Conservation (phyloP, 1,140 invertebrate genomes). For the Cephus cinctus region DNA sequence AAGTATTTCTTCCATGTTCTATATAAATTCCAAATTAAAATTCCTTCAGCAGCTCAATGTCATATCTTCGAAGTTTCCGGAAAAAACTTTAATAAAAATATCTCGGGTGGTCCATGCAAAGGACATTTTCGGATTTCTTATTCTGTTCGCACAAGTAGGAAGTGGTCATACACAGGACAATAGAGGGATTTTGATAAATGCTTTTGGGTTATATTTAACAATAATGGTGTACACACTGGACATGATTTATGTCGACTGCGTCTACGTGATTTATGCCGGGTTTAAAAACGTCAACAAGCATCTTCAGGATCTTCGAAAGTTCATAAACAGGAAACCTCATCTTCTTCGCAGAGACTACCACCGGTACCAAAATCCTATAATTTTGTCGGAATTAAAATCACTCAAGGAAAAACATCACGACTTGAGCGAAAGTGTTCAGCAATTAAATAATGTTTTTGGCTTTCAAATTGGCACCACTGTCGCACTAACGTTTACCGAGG, state of each 20-base stretch:
- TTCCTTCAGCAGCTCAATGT: constrained; percentile 24
- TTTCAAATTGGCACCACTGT: constrained; percentile 30
- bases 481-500: constrained; percentile 37
- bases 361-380: constrained; percentile 32
- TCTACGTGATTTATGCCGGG: constrained; percentile 31
- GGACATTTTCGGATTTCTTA: constrained; percentile 33
- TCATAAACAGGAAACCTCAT: constrained; percentile 26
- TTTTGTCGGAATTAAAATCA: constrained; percentile 36
- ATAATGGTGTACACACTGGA: constrained; percentile 33
- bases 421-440: constrained; percentile 33
- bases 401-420: constrained; percentile 40
- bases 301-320: constrained; percentile 23
- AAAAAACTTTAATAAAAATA: constrained; percentile 21
- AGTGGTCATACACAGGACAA: constrained; percentile 14
- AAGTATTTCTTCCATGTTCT: constrained; percentile 14
- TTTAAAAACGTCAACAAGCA: constrained; percentile 35
- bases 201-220: constrained; percentile 20
- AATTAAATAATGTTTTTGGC: constrained; percentile 36
- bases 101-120: constrained; percentile 34
- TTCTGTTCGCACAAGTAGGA: constrained; percentile 18
- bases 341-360: constrained; percentile 31
- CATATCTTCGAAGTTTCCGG: constrained; percentile 25
- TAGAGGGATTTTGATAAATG: not conserved
- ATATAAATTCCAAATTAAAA: constrained; percentile 14
- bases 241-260: constrained; percentile 39